phyloP scores from a whole-genome alignment of 2,797 vertebrate species.

The Staurois parvus region DNA sequence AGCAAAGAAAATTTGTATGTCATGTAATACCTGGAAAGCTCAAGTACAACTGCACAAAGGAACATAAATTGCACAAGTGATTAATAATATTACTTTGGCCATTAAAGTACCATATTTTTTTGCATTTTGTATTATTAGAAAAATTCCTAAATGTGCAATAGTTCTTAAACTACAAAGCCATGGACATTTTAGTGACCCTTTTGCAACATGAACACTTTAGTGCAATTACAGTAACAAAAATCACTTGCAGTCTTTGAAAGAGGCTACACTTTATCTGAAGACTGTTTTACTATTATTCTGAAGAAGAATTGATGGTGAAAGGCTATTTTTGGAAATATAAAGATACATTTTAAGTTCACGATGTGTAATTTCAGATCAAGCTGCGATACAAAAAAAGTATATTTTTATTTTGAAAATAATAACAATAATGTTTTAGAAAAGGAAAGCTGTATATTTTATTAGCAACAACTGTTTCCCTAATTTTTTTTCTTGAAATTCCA shows the following conservation, averaged over 20 bases:
- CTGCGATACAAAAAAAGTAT: no score
- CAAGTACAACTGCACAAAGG: slow-evolving; percentile 63
- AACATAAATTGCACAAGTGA: slow-evolving; percentile 36
- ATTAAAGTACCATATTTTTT: slow-evolving; percentile 47
- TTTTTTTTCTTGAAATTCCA: no score
- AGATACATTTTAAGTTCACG: background rate
- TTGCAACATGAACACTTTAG: background rate
- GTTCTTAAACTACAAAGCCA: slow-evolving; percentile 1
- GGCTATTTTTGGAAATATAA: background rate
- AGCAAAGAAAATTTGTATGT: slow-evolving; percentile 59
- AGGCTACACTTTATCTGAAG: background rate
- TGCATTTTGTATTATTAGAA: slow-evolving; percentile 6
- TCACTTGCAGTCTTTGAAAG: background rate
- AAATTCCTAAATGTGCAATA: background rate
- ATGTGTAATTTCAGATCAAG: background rate
- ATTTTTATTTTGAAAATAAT: no score
- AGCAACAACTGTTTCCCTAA: no score
- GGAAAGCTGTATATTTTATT: no score
- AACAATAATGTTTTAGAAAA: no score
- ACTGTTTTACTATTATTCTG: background rate
- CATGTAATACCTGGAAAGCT: slow-evolving; percentile 62
- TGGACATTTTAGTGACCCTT: background rate
- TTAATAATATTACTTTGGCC: slow-evolving; percentile 59
- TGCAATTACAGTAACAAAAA: background rate
- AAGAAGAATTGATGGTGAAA: background rate